These are phyloP conservation scores for Entomobrya proxima DNA, from an alignment of 2,888 invertebrate genomes.

Conservation along the genomic window DNA sequence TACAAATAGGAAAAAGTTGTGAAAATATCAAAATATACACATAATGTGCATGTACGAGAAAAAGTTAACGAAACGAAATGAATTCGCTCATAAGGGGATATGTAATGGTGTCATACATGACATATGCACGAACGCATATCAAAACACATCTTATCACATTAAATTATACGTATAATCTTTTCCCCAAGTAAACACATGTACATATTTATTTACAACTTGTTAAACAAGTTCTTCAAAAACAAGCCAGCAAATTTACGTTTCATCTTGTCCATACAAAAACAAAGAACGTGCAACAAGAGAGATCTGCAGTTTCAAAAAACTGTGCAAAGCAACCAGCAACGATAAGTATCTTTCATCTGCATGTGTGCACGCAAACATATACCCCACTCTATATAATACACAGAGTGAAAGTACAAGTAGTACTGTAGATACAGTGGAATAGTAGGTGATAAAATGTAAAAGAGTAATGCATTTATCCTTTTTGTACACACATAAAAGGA, in stretches of 20 bases:
- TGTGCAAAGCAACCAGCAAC: background rate
- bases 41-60: slow-evolving; percentile 16
- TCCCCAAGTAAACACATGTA: slow-evolving; percentile 2
- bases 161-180: background rate
- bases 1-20: background rate
- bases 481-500: background rate
- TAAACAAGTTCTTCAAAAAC: slow-evolving; percentile 28
- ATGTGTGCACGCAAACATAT: background rate
- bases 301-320: background rate
- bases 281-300: background rate
- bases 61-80: slow-evolving; percentile 16
- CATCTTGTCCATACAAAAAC: slow-evolving; percentile 1
- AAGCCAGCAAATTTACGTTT: slow-evolving; percentile 37
- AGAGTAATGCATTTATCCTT: slow-evolving; percentile 3
- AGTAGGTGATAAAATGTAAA: background rate
- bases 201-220: slow-evolving; percentile 50
- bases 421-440: too few relatives aligned
- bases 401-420: background rate
- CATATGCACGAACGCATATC: background rate
- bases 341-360: background rate
- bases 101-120: slow-evolving; percentile 1
- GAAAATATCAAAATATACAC: background rate
- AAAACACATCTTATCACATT: background rate
- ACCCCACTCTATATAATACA: background rate
- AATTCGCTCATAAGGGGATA: background rate